phyloP scores from a whole-genome alignment of 2,113 vertebrate genomes.

The Elaphurus davidianus region DNA sequence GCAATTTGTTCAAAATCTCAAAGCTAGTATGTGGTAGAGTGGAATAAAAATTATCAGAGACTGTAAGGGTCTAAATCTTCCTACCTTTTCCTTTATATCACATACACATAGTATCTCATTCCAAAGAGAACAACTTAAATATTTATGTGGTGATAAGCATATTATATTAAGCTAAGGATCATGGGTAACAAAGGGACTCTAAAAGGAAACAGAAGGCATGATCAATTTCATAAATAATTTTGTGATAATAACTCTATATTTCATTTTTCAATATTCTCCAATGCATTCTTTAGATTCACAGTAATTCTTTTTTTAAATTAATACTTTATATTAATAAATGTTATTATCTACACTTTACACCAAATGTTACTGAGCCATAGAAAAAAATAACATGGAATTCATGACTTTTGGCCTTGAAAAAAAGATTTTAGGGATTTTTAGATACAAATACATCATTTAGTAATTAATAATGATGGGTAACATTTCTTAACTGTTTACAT shows the following conservation, averaged over 20 bases:
- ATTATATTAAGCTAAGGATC: not conserved
- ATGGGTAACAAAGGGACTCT: not conserved
- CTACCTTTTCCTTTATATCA: not conserved
- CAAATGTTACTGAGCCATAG: not conserved
- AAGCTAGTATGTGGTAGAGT: not conserved
- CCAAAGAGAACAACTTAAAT: not conserved
- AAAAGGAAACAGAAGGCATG: not conserved
- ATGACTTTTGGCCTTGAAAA: not conserved
- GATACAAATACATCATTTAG: not conserved
- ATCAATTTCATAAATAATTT: not conserved
- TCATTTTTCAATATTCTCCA: not conserved
- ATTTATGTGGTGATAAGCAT: not conserved
- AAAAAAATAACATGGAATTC: not conserved
- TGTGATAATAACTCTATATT: not conserved
- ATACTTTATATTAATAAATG: not conserved
- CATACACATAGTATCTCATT: not conserved
- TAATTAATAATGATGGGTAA: not conserved
- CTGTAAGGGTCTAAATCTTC: not conserved
- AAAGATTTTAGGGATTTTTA: not conserved
- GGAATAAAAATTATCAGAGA: not conserved
- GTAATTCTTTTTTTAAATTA: not conserved
- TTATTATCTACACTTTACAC: not conserved
- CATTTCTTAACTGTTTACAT: not conserved
- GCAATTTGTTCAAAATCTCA: constrained; percentile 17
- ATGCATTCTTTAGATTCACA: not conserved